These are phyloP conservation scores for Momotus momota DNA, from an alignment of 2,797 vertebrate genomes.

Conservation along the genomic window DNA sequence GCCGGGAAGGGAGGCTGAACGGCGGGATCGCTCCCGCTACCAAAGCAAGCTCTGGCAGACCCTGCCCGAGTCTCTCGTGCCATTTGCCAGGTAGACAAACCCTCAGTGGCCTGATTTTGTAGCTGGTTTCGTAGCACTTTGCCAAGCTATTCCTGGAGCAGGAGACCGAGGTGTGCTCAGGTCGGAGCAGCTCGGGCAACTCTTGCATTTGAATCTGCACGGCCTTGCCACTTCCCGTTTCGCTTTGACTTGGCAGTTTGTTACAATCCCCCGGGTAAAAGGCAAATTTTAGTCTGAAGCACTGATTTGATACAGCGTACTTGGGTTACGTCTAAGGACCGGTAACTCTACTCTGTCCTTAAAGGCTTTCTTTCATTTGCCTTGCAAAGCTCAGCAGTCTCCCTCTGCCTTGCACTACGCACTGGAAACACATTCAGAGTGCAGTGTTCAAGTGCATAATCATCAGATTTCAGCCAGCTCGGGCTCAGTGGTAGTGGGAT, in stretches of 20 bases:
- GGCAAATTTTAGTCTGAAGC: not conserved
- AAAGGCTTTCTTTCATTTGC: constrained; percentile 32
- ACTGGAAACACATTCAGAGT: fast-evolving
- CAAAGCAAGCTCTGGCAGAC: not conserved
- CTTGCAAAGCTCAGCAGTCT: constrained; percentile 18
- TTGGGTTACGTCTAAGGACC: not conserved
- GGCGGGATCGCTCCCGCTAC: not conserved
- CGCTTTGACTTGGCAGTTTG: not conserved
- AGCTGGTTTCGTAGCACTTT: fast-evolving
- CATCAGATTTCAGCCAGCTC: not conserved
- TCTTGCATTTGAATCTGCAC: not conserved
- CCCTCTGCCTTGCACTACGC: fast-evolving
- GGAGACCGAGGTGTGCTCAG: fast-evolving
- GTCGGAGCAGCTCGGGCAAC: fast-evolving
- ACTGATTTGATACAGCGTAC: not conserved
- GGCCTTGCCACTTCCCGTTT: not conserved
- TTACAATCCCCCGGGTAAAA: not conserved
- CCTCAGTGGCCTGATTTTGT: fast-evolving
- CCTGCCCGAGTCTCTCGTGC: not conserved
- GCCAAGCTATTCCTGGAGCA: not conserved
- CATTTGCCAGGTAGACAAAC: not conserved
- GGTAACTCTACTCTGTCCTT: constrained; percentile 37
- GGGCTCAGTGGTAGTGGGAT: not conserved
- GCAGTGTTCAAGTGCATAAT: not conserved
- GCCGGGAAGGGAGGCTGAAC: not conserved